Base-by-base conservation (phyloP, 1,140 invertebrate species). In the Acromyrmex echinatior region DNA sequence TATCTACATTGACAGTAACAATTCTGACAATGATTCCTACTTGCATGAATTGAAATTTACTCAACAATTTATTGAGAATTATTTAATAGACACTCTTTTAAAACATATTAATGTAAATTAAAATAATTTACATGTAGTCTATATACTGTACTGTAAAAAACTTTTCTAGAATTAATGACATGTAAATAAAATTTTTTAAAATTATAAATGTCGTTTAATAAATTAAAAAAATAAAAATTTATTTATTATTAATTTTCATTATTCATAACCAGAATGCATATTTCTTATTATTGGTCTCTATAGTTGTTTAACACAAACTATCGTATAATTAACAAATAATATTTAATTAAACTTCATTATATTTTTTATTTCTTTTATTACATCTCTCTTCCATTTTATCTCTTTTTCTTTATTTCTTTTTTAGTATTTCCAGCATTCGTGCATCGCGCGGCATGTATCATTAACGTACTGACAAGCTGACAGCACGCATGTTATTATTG, bases 401-500 rank as follows among this genome's bases (percentile, higher is more conserved):
- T 60, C 21, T 58, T 21, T 7, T 31, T 63, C 14, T 51, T 51
- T 10, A 45, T 71, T 6, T 71, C 16, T 53, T 10, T 49, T 35
- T 39, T n/a, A 18, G 10, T 58, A 28, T 73, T 71, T 73, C 12
- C 53, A 73, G 66, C 18, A 45, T 60, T 1, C 18, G 53, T 60
- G 66, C 21, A 58, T 60, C 2, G 31, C 21, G 53, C 10, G 25
- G 14, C 21, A 16, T 71, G 16, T 80, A 14, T 60, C 66, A 81
- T 73, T 81, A 63, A 73, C 3, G 3, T 31, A 31, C 3, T 10
- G 51, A 70, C 16, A 62, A 21, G 21, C 21, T 3, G 10, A 51
- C 58, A 25, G 28, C 76, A 49, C 28, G 49, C 28, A 65, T 86
- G 76, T 90, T 90, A 90, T 81, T 89, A 90, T 81, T 70, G 60